Percentiles rank a stretch among this genome's conserved stretches.
Conservation (phyloP, 2,113 vertebrate genomes). For the Bungarus multicinctus region DNA sequence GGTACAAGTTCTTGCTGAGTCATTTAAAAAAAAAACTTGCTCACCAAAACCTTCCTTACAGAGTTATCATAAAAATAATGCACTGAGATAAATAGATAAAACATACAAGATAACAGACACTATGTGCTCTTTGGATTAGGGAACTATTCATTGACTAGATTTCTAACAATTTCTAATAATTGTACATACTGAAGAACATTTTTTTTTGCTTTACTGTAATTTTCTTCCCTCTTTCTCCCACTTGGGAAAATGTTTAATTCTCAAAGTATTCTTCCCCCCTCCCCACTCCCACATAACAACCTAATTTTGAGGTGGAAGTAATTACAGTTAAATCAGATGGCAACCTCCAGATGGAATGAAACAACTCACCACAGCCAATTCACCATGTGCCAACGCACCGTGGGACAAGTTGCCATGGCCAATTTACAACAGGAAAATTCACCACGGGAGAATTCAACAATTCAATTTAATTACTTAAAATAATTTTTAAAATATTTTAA, state of each 20-base stretch:
- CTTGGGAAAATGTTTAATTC: background rate
- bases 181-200: background rate
- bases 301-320: background rate
- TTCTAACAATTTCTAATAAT: background rate
- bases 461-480: too few relatives aligned
- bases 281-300: background rate
- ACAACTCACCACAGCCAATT: too few relatives aligned
- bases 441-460: too few relatives aligned
- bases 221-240: background rate
- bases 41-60: background rate
- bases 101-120: background rate
- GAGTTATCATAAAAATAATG: background rate
- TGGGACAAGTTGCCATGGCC: too few relatives aligned
- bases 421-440: too few relatives aligned
- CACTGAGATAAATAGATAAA: background rate
- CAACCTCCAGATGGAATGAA: background rate
- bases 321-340: background rate
- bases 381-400: too few relatives aligned
- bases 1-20: background rate
- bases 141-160: background rate
- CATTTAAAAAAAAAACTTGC: background rate
- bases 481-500: too few relatives aligned
- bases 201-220: background rate
- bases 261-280: background rate
- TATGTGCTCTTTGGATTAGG: background rate